These are phyloP conservation scores for Sphaeridia pumilis DNA, from an alignment of 2,888 invertebrate genomes.

Conservation along the genomic window DNA sequence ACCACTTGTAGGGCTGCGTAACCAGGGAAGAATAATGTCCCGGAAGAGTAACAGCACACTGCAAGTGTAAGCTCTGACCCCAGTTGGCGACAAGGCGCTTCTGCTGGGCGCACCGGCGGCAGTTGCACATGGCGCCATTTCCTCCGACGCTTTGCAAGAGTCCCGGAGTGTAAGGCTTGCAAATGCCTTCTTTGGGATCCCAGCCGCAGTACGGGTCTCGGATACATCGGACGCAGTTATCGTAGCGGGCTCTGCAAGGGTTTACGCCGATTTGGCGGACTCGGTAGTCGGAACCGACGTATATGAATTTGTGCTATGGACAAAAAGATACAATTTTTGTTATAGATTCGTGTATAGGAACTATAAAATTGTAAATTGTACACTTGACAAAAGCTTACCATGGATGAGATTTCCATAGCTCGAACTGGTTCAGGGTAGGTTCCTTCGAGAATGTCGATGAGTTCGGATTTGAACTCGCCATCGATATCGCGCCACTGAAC, in stretches of 20 bases:
- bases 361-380: too few relatives aligned
- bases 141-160: slow-evolving; percentile 73
- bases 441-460: slow-evolving; percentile 83
- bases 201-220: slow-evolving; percentile 95
- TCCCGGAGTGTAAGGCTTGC: slow-evolving; percentile 75
- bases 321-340: too few relatives aligned
- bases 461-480: slow-evolving; percentile 69
- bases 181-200: slow-evolving; percentile 81
- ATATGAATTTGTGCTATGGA: slow-evolving; percentile 70
- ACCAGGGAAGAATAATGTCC: slow-evolving; percentile 36
- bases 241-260: slow-evolving; percentile 79
- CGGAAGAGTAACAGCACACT: slow-evolving; percentile 58
- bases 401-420: slow-evolving; percentile 77
- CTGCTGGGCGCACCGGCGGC: slow-evolving; percentile 76
- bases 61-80: slow-evolving; percentile 84
- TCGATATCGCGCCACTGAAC: slow-evolving; percentile 72
- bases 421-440: slow-evolving; percentile 77
- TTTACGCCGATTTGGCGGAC: slow-evolving; percentile 82
- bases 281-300: slow-evolving; percentile 77
- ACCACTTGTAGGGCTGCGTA: slow-evolving; percentile 36
- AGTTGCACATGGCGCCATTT: slow-evolving; percentile 77
- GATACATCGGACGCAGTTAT: slow-evolving; percentile 83
- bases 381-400: too few relatives aligned
- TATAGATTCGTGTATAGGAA: too few relatives aligned
- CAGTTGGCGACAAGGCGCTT: slow-evolving; percentile 85